Base-by-base conservation (phyloP, 2,113 vertebrate species). In the Grammomys dolichurus region DNA sequence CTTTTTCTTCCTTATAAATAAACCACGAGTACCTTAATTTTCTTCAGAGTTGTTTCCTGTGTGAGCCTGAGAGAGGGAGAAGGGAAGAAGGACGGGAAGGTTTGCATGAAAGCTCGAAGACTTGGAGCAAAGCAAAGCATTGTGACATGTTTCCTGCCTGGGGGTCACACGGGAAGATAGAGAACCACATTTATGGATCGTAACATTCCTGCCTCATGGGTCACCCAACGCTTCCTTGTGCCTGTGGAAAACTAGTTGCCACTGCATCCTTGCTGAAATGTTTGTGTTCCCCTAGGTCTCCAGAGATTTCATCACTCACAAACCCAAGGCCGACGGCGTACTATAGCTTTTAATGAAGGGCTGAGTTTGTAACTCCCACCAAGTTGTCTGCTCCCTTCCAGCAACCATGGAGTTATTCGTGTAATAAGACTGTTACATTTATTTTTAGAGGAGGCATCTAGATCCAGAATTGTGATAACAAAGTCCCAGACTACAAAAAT, bases 381-480 rank as follows among this genome's bases (percentile, higher is more conserved):
- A 93, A 86, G 28, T 0, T 40, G 85, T 90, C 75, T 91, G 14
- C 19, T 90, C 13, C 85, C 46, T 48, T 67, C 46, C 76, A 31
- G 63, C 36, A 48, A 85, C 26, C 5, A 20, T 60, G 9, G 11
- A 3, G 46, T 87, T 60, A 31, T 90, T 75, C 78, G 10, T 92
- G 43, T 36, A 54, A 94, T 90, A 26, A 56, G 46, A 33, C 65
- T 80, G 7, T 77, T 69, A 85, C 72, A 33, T 22, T 5, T 19
- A 65, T 96, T 87, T 95, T 94, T 5, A 54, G 70, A 95, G 89
- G n/a, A 92, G 40, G 1, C 36, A 67, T 24, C 2, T 87, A 56
- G 33, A 82, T 54, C 24, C 46, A 65, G 7, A 40, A 46, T 78
- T 78, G n/a, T 22, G 84, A 33, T 51, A 76, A 80, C 20, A 75